These are phyloP conservation scores for Empis stercorea DNA, from an alignment of 2,888 invertebrate species.

Conservation along the genomic window DNA sequence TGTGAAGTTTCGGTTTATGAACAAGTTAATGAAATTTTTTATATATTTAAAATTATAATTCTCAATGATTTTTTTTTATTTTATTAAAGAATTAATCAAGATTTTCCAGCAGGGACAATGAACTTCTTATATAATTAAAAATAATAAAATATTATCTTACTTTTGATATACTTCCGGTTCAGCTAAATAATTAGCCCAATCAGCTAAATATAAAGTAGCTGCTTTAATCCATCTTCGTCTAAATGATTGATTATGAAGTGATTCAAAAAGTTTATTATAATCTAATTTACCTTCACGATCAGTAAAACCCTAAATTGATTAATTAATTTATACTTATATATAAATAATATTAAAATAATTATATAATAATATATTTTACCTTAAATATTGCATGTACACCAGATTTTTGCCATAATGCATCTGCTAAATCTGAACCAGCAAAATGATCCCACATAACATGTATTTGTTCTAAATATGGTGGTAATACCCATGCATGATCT, in stretches of 20 bases:
- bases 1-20: no score
- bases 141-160: slow-evolving; percentile 33
- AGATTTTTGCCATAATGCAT: slow-evolving; percentile 57
- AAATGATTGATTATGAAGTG: slow-evolving; percentile 67
- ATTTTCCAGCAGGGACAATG: no score
- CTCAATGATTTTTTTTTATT: no score
- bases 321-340: background rate
- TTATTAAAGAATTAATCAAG: no score
- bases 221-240: slow-evolving; percentile 69
- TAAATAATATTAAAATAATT: background rate
- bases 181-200: slow-evolving; percentile 57
- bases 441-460: slow-evolving; percentile 70
- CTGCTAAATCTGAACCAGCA: slow-evolving; percentile 63
- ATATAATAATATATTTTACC: slow-evolving; percentile 20
- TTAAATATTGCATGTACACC: slow-evolving; percentile 57
- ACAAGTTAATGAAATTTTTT: no score
- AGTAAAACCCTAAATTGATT: slow-evolving; percentile 40
- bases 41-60: no score
- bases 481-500: slow-evolving; percentile 57
- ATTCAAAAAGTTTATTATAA: slow-evolving; percentile 59
- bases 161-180: slow-evolving; percentile 64
- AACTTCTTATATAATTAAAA: no score
- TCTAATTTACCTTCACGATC: slow-evolving; percentile 57
- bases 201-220: slow-evolving; percentile 59
- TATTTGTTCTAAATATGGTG: slow-evolving; percentile 52